phyloP scores from a whole-genome alignment of 2,888 invertebrate species.

The Nomada goodeniana region DNA sequence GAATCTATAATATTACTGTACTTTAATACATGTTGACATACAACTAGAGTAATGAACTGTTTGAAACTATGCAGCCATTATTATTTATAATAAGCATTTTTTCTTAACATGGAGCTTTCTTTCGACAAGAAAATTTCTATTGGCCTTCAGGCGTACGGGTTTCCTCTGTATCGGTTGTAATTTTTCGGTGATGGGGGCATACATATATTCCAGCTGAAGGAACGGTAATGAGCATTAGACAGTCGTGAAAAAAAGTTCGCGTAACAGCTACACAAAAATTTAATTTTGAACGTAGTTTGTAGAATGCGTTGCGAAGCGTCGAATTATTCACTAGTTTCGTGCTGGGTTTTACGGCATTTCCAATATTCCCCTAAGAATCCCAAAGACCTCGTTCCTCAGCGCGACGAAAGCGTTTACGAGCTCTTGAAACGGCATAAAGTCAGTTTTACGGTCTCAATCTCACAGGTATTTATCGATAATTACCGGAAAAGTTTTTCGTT shows the following conservation, averaged over 20 bases:
- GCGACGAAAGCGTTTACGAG: constrained; percentile 69
- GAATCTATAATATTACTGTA: too few species aligned
- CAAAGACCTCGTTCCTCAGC: constrained; percentile 60
- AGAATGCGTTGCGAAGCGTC: neutral
- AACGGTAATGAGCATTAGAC: neutral
- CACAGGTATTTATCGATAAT: constrained; percentile 35
- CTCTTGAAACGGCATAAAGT: constrained; percentile 73
- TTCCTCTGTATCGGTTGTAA: too few species aligned
- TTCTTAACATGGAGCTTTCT: too few species aligned
- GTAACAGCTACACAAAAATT: neutral
- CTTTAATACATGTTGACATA: too few species aligned
- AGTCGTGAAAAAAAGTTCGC: neutral
- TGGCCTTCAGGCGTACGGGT: too few species aligned
- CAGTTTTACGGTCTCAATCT: constrained; percentile 58
- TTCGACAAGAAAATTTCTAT: too few species aligned
- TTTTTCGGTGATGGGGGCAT: too few species aligned
- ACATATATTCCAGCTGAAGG: neutral
- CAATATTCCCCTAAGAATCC: constrained; percentile 73
- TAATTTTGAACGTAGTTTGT: constrained; percentile 11
- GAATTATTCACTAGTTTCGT: constrained; percentile 49
- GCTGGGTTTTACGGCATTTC: constrained; percentile 70
- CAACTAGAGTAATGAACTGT: too few species aligned
- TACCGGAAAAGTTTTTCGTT: constrained; percentile 20
- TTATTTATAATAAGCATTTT: too few species aligned
- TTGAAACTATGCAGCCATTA: too few species aligned